phyloP scores from a whole-genome alignment of 2,113 vertebrate species.

The Nymphicus hollandicus region DNA sequence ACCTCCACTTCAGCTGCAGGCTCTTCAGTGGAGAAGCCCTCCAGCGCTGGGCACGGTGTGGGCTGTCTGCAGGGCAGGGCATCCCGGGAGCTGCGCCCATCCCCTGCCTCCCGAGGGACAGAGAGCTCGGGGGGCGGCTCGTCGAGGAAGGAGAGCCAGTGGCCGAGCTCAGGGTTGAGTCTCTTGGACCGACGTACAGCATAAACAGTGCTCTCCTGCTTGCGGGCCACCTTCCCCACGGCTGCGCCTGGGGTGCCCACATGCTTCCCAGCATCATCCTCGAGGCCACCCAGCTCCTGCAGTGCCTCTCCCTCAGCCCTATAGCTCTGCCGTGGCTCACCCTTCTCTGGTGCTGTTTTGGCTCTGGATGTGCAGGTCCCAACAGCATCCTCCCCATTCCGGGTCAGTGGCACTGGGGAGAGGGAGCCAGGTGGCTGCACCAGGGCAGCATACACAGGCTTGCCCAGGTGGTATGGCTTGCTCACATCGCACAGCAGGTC shows the following conservation, averaged over 20 bases:
- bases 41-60: background rate
- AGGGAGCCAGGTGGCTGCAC: background rate
- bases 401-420: background rate
- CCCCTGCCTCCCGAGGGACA: background rate
- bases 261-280: conserved; percentile 23
- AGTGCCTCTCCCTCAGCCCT: background rate
- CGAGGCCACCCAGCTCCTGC: background rate
- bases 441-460: conserved; percentile 83
- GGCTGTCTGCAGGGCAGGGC: background rate
- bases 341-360: conserved; percentile 33
- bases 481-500: conserved; percentile 89
- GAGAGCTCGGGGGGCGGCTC: background rate
- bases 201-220: conserved; percentile 69
- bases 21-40: conserved; percentile 41
- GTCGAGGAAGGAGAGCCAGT: conserved; percentile 68
- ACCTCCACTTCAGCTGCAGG: conserved; percentile 63
- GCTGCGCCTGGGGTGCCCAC: background rate
- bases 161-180: conserved; percentile 81
- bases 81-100: background rate
- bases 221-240: conserved; percentile 38
- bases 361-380: background rate
- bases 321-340: background rate
- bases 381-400: background rate
- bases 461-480: conserved; percentile 93
- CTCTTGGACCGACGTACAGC: conserved; percentile 89